Evolutionary conservation across 2,797 vertebrate species (phyloP).

Genomic region (Acanthornis magna): DNA sequence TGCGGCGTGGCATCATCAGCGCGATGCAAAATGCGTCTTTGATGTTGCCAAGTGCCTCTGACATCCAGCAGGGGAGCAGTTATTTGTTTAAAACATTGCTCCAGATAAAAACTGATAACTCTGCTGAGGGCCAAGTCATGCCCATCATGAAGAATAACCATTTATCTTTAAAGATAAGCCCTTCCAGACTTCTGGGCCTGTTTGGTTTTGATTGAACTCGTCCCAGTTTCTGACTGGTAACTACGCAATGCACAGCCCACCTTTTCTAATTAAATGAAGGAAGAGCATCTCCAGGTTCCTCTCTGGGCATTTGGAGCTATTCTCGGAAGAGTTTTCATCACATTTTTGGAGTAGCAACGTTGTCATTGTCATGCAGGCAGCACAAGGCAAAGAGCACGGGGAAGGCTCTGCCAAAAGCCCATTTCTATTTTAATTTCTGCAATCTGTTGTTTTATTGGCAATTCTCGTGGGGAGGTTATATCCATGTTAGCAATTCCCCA

Average conservation of each 20-base stretch:
- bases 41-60: conserved; percentile 13
- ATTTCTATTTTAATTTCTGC: neutral
- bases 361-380: neutral
- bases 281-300: neutral
- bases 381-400: neutral
- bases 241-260: neutral
- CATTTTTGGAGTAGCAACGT: fast-evolving
- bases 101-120: neutral
- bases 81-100: conserved; percentile 62
- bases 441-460: neutral
- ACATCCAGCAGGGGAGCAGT: conserved; percentile 10
- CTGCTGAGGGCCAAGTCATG: neutral
- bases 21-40: neutral
- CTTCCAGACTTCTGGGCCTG: neutral
- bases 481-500: fast-evolving
- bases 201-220: neutral
- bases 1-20: neutral
- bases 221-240: neutral
- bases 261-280: neutral
- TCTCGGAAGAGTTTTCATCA: neutral
- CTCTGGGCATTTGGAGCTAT: neutral
- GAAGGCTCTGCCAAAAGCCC: neutral
- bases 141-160: neutral
- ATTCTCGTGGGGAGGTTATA: neutral
- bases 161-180: neutral